Conservation (phyloP, 2,797 vertebrate species). For the Gallinago solitaria region DNA sequence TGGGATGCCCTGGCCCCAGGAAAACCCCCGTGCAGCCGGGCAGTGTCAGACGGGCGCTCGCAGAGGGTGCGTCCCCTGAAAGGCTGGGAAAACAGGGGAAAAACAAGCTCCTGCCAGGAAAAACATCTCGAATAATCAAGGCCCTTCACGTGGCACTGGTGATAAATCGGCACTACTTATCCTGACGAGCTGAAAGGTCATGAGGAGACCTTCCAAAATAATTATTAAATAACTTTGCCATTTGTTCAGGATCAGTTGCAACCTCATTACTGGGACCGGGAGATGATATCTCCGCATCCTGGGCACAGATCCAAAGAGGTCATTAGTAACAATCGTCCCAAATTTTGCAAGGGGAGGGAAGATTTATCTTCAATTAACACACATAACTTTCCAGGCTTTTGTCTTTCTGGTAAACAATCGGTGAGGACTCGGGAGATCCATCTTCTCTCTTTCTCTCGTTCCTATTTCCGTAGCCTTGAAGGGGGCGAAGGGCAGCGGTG, state of each 20-base stretch:
- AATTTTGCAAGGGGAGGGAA: constrained; percentile 67
- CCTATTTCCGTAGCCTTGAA: constrained; percentile 27
- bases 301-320: constrained; percentile 73
- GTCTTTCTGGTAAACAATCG: constrained; percentile 35
- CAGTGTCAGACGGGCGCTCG: fast-evolving
- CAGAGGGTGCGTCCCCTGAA: neutral
- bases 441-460: neutral
- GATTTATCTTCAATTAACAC: constrained; percentile 61
- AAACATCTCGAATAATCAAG: constrained; percentile 55
- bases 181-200: constrained; percentile 74
- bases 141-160: constrained; percentile 18
- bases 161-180: constrained; percentile 71
- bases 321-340: constrained; percentile 69
- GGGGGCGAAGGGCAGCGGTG: neutral
- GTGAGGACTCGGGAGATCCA: neutral
- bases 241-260: constrained; percentile 79
- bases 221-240: constrained; percentile 77
- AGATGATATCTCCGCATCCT: constrained; percentile 71
- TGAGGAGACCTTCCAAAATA: constrained; percentile 66
- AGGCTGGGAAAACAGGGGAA: neutral
- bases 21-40: fast-evolving
- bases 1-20: fast-evolving
- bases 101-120: constrained; percentile 39
- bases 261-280: constrained; percentile 71
- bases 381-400: constrained; percentile 41